Evolutionary conservation across 2,888 invertebrate genomes (phyloP).

Genomic region (Ochropleura leucogaster): DNA sequence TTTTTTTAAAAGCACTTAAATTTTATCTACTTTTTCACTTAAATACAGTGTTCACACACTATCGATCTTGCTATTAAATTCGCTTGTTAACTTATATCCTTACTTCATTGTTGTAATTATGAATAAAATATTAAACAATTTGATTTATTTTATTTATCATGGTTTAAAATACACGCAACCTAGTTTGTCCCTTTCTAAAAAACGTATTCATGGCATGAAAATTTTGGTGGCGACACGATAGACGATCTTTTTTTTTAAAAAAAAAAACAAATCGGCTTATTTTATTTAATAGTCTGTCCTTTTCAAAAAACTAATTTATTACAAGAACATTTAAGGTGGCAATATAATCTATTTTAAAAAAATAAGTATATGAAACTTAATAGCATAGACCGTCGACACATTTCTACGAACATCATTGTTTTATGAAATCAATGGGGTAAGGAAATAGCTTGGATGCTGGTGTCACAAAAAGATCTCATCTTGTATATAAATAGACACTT

Average conservation of each 20-base stretch:
- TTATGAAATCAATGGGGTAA: slow-evolving; percentile 10
- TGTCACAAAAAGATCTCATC: background rate
- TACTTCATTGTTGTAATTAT: background rate
- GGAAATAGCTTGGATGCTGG: background rate
- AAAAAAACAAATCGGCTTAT: background rate
- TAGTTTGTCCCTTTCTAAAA: too few relatives aligned
- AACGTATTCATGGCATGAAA: too few relatives aligned
- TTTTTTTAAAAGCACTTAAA: background rate
- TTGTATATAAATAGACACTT: too few relatives aligned
- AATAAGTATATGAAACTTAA: background rate
- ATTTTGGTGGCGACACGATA: too few relatives aligned
- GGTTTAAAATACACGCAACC: background rate
- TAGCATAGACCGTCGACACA: background rate
- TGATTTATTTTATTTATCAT: background rate
- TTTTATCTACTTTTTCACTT: background rate
- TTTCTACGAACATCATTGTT: slow-evolving; percentile 28
- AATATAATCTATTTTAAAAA: background rate
- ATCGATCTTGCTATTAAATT: background rate
- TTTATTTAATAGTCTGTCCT: background rate
- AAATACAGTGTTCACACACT: background rate
- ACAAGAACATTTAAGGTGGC: background rate
- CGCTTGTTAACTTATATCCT: background rate
- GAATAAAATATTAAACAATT: background rate
- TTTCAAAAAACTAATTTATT: background rate
- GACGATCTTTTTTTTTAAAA: background rate